Conservation (phyloP, 2,113 vertebrate genomes). For the Aleadryas rufinucha region DNA sequence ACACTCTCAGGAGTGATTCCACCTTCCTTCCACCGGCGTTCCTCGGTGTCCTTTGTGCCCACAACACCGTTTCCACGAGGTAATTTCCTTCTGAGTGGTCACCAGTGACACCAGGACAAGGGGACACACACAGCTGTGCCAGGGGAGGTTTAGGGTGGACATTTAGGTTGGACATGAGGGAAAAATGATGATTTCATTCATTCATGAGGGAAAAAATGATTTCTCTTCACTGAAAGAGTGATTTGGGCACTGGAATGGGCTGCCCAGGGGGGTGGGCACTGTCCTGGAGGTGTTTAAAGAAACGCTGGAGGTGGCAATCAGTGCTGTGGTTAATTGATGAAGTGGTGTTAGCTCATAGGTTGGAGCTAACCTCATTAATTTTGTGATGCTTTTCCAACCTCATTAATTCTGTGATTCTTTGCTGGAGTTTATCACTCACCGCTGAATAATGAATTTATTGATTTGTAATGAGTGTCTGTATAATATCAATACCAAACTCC, state of each 20-base stretch:
- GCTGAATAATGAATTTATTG: neutral
- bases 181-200: too few species aligned
- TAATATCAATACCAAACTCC: neutral
- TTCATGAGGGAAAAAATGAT: too few species aligned
- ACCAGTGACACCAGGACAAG: neutral
- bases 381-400: neutral
- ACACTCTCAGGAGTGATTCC: conserved; percentile 65
- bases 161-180: neutral
- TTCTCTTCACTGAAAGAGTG: neutral
- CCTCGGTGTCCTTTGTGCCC: accelerated
- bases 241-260: neutral
- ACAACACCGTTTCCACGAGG: accelerated
- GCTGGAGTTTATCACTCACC: neutral
- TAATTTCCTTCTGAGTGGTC: accelerated
- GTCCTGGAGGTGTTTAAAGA: neutral
- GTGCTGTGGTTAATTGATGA: too few species aligned
- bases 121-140: neutral
- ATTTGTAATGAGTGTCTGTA: neutral
- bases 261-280: neutral
- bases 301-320: neutral
- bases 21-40: neutral
- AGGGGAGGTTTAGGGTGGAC: neutral
- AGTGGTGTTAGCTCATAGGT: neutral
- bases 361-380: too few species aligned
- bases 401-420: neutral